Conservation (phyloP, 2,113 vertebrate species). For the Paratilapia polleni region DNA sequence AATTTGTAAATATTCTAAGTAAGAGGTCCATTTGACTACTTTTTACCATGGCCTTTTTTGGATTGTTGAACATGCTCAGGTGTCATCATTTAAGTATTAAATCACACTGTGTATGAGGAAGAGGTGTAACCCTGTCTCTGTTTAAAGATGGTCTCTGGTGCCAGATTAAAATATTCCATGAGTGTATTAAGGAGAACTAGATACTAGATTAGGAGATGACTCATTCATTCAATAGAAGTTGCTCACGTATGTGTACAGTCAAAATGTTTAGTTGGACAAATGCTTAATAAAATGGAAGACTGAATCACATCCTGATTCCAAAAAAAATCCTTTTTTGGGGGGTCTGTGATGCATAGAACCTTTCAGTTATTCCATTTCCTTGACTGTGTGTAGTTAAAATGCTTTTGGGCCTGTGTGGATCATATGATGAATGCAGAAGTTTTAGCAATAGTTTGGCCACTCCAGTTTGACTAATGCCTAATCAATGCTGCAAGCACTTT, state of each 20-base stretch:
- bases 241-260: too few species aligned
- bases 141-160: background rate
- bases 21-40: too few species aligned
- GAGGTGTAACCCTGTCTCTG: background rate
- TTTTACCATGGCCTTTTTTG: background rate
- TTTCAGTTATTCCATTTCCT: background rate
- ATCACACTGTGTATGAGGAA: background rate
- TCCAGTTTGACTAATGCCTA: background rate
- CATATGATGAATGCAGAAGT: background rate
- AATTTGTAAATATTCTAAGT: too few species aligned
- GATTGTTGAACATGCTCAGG: background rate
- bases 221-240: too few species aligned
- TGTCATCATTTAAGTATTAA: background rate
- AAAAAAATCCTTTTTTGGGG: background rate
- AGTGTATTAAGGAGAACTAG: background rate
- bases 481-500: background rate
- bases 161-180: background rate
- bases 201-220: too few species aligned
- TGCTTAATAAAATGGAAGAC: too few species aligned
- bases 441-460: background rate
- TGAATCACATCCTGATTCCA: background rate
- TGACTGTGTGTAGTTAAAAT: background rate
- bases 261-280: too few species aligned
- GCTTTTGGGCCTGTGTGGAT: background rate
- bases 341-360: background rate